phyloP scores from a whole-genome alignment of 2,797 vertebrate species.

The Hybognathus amarus region DNA sequence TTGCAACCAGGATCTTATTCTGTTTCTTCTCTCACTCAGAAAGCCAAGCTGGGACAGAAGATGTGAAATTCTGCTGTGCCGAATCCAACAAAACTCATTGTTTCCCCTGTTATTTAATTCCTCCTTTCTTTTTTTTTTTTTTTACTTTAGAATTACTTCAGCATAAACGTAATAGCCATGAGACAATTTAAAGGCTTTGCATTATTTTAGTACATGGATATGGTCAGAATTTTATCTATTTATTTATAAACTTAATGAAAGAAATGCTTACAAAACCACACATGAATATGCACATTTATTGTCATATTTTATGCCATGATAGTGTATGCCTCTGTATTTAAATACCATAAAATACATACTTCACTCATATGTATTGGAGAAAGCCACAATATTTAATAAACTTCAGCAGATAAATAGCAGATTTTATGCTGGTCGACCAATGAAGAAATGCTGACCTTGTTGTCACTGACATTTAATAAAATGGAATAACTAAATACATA shows the following conservation, averaged over 20 bases:
- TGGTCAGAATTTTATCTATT: background rate
- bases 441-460: background rate
- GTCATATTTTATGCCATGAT: background rate
- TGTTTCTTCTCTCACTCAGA: constrained; percentile 74
- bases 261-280: background rate
- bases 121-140: background rate
- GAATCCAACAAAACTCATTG: background rate
- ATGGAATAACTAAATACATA: background rate
- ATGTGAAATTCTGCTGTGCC: constrained; percentile 77
- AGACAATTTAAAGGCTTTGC: background rate
- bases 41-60: constrained; percentile 97
- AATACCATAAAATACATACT: background rate
- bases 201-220: background rate
- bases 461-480: background rate
- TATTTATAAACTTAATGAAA: background rate
- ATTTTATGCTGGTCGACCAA: background rate
- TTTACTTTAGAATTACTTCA: background rate
- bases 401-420: background rate
- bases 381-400: background rate
- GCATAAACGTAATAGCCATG: background rate
- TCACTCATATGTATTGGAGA: background rate
- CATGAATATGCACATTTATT: background rate
- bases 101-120: background rate
- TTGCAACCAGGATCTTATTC: constrained; percentile 11
- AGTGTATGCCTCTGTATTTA: background rate